Base-by-base conservation (phyloP, 53 echinoderm and acorn worm genomes). In the Paracentrotus lividus region DNA sequence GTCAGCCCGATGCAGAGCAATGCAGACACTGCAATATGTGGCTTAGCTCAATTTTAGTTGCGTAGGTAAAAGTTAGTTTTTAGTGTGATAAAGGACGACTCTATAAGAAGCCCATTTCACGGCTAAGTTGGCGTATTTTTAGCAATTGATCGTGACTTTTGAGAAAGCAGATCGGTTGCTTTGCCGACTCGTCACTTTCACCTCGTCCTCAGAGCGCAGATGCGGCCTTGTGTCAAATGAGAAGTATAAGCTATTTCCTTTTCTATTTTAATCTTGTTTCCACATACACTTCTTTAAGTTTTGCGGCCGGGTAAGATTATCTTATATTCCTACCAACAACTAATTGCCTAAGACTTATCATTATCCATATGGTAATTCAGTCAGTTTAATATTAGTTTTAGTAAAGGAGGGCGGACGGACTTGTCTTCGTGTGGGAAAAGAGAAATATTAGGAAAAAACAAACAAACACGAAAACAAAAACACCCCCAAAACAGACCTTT, bases 81-180 rank as follows among this genome's bases (percentile, higher is more conserved):
- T 90, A 90, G 34, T 33, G 91, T 42, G 91, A 20, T 54, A 90
- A 90, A 72, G 69, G 91, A 90, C 65, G 53, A 24, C 91, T 90
- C 18, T 75, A 90, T 90, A 90, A n/a, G 57, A 72, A 90, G 52
- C 75, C 72, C 52, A 90, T 90, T 90, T 90, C 91, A 90, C 52
- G 91, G 91, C 29, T 90, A 90, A 72, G 67, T 90, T 90, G 75
- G 68, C 91, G 34, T 57, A 72, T 90, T 90, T 90, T 47, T 34
- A 90, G 59, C 43, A 90, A 90, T 90, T 90, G 91, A 52, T 75
- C 91, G 91, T 90, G 91, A 90, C 91, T 68, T 69, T 49, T 51
- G 54, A 20, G 49, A 61, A 89, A 86, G 56, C n/a, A 26, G 47
- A 81, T 81, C 81, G 27, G 81, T 81, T 81, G 47, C 81, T 81